Evolutionary conservation across 2,797 vertebrate genomes (phyloP).

Genomic region (Cephalopachus bancanus): DNA sequence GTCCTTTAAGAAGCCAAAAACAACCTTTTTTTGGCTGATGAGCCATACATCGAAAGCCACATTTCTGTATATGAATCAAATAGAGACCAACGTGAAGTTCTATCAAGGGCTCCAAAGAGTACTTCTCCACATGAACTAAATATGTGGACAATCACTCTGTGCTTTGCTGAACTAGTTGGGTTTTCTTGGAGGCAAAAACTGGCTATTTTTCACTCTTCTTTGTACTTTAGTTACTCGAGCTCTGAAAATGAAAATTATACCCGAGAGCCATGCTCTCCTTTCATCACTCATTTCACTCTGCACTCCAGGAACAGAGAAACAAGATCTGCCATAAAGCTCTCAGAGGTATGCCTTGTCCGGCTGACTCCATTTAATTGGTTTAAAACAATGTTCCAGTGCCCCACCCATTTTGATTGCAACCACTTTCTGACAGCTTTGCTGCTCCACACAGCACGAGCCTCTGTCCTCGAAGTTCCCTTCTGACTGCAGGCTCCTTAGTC

Average conservation of each 20-base stretch:
- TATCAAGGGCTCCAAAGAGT: slow-evolving; percentile 36
- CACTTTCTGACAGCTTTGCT: not conserved
- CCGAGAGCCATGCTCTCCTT: not conserved
- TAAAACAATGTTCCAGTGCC: not conserved
- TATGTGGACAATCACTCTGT: slow-evolving; percentile 15
- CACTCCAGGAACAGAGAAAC: not conserved
- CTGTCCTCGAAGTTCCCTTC: not conserved
- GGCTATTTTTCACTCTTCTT: slow-evolving; percentile 23
- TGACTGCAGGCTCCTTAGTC: not conserved
- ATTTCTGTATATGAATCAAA: slow-evolving; percentile 44
- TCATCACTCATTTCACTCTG: not conserved
- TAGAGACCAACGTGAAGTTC: slow-evolving; percentile 15
- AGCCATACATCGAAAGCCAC: slow-evolving; percentile 27
- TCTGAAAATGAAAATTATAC: slow-evolving; percentile 53
- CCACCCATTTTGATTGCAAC: not conserved
- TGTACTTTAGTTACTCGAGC: not conserved
- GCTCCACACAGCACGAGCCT: not conserved
- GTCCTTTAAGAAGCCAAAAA: slow-evolving; percentile 60
- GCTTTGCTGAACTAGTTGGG: slow-evolving; percentile 22
- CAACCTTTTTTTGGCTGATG: slow-evolving; percentile 51
- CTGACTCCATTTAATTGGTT: not conserved
- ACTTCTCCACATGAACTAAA: slow-evolving; percentile 37
- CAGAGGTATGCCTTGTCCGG: not conserved
- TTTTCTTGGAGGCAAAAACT: not conserved
- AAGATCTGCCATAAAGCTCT: not conserved